Evolutionary conservation across 2,888 invertebrate species (phyloP).

Genomic region (Ametastegia equiseti): DNA sequence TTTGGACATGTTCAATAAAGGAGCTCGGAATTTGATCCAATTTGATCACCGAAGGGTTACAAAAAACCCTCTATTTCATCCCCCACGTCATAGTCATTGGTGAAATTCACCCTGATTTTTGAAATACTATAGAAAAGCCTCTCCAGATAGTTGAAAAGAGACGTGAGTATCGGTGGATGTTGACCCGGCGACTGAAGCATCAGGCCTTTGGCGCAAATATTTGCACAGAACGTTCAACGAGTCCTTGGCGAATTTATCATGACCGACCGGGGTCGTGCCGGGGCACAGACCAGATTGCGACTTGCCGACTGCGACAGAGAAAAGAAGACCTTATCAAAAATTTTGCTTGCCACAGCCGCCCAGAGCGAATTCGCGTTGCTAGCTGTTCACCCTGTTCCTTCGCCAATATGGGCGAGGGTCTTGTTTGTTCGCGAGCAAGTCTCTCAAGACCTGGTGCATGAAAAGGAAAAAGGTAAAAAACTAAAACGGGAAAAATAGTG

Average conservation of each 20-base stretch:
- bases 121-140: too few relatives aligned
- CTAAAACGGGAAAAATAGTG: slow-evolving; percentile 46
- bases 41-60: too few relatives aligned
- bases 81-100: too few relatives aligned
- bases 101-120: too few relatives aligned
- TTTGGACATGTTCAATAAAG: too few relatives aligned
- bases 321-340: slow-evolving; percentile 25
- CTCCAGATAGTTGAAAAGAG: background rate
- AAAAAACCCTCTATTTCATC: too few relatives aligned
- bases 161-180: background rate
- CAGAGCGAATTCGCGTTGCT: slow-evolving; percentile 19
- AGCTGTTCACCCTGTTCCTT: background rate
- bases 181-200: background rate
- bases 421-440: slow-evolving; percentile 50
- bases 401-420: slow-evolving; percentile 26
- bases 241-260: slow-evolving; percentile 1
- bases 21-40: too few relatives aligned
- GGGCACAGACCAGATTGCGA: background rate
- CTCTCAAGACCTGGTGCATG: slow-evolving; percentile 46
- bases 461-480: slow-evolving; percentile 51
- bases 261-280: background rate
- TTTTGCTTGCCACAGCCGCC: slow-evolving; percentile 13
- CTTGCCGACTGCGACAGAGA: background rate
- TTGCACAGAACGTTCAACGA: slow-evolving; percentile 11
- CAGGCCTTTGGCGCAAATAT: slow-evolving; percentile 13